phyloP scores from a whole-genome alignment of 2,888 invertebrate genomes.

The Pemphredon lugubris region DNA sequence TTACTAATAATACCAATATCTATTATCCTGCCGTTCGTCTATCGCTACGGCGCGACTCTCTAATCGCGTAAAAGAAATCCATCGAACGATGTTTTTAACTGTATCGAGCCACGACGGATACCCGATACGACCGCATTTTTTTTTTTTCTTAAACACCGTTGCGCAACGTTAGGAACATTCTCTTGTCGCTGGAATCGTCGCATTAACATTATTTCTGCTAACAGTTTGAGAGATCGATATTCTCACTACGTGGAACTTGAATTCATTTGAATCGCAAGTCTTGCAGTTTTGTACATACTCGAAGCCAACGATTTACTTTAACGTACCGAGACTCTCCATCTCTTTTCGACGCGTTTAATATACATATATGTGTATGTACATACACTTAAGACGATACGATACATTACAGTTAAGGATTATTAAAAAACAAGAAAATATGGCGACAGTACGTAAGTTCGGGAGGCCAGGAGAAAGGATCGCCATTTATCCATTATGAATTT shows the following conservation, averaged over 20 bases:
- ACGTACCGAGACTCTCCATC: background rate
- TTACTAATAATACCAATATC: background rate
- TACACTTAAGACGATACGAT: background rate
- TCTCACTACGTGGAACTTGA: too few relatives aligned
- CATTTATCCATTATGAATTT: background rate
- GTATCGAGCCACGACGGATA: too few relatives aligned
- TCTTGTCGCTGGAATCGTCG: background rate
- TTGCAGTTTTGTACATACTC: too few relatives aligned
- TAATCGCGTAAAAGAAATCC: too few relatives aligned
- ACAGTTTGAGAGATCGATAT: too few relatives aligned
- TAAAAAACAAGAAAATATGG: constrained; percentile 47
- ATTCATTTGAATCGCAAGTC: too few relatives aligned
- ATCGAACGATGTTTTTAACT: too few relatives aligned
- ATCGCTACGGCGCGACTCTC: too few relatives aligned
- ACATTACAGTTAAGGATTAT: background rate
- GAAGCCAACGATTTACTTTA: too few relatives aligned
- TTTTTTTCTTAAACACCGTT: constrained; percentile 4
- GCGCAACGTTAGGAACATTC: constrained; percentile 30
- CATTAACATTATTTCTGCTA: background rate
- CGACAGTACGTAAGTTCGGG: constrained; percentile 46
- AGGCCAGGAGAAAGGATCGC: constrained; percentile 11
- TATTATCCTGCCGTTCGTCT: too few relatives aligned
- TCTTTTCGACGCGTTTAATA: background rate
- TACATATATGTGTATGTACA: too few relatives aligned
- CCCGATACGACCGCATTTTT: background rate